Percentiles rank a stretch among this genome's conserved stretches.
Evolutionary conservation across 2,888 invertebrate genomes (phyloP).

Genomic region (Thera britannica): DNA sequence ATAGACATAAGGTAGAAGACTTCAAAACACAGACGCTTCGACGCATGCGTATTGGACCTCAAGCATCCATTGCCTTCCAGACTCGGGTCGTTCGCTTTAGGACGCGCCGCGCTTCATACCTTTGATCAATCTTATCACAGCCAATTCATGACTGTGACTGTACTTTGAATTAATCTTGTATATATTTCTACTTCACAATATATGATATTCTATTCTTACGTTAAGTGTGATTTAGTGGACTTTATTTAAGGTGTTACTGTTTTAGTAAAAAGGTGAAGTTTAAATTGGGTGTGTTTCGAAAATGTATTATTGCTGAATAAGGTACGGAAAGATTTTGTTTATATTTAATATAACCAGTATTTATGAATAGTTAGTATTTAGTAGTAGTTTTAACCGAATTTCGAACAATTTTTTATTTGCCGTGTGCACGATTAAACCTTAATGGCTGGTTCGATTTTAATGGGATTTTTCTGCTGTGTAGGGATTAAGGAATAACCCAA

Average conservation of each 20-base stretch:
- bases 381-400: too few species aligned
- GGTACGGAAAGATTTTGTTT: slow-evolving; percentile 6
- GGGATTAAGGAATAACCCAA: too few species aligned
- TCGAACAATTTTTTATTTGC: too few species aligned
- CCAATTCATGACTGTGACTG: slow-evolving; percentile 28
- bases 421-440: too few species aligned
- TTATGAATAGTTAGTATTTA: too few species aligned
- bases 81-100: slow-evolving; percentile 29
- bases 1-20: background rate
- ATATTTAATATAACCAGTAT: background rate
- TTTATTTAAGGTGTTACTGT: background rate
- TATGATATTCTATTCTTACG: background rate
- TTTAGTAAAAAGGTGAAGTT: background rate
- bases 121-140: slow-evolving; percentile 24
- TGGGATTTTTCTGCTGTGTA: too few species aligned
- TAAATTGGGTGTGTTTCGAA: background rate
- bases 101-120: slow-evolving; percentile 35
- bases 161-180: slow-evolving; percentile 31
- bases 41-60: slow-evolving; percentile 38
- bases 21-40: slow-evolving; percentile 2
- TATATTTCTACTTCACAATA: slow-evolving; percentile 11
- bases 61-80: slow-evolving; percentile 36
- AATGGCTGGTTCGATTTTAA: too few species aligned
- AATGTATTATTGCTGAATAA: slow-evolving; percentile 2
- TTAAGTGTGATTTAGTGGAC: background rate